Base-by-base conservation (phyloP, 2,113 vertebrate species). In the Dendrocopos noguchii region DNA sequence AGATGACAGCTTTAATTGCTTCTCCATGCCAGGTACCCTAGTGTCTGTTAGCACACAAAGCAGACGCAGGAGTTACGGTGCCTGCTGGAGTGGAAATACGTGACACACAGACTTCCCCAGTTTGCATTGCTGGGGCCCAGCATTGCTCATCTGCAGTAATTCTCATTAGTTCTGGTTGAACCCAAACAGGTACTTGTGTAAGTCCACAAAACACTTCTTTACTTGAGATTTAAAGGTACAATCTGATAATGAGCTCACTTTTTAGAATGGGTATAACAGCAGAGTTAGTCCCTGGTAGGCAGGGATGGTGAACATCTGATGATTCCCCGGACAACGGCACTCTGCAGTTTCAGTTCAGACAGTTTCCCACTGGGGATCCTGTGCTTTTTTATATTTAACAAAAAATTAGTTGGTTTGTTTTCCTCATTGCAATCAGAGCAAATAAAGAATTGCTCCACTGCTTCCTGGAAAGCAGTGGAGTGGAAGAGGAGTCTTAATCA, bases 261-360 rank as follows among this genome's bases (percentile, higher is more conserved):
- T 5, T 47, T 8, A 42, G 66, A 87, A 59, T 17, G 4, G 36
- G 8, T 46, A 31, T 14, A 66, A 31, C 0, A 17, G 33, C 36
- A 87, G 70, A 72, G 39, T 80, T 28, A 19, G 50, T 22, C 1
- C 0, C 24, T 0, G 0, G 28, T 4, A 10, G 50, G 36, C 11
- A 56, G 56, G 17, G 19, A 5, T 66, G 29, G 31, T 1, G 4
- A 78, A 22, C 2, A 31, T 42, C 36, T 68, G 12, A 15, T 42
- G 24, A 28, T 2, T 33, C 33, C 10, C 27, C 73, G 52, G 59
- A 84, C 52, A 34, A 33, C n/a, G 82, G 16, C 27, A 31, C 22
- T 75, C 34, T 16, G 19, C 24, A 60, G 57, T 87, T 90, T 71
- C 70, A 67, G 28, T 42, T 42, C 24, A 6, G 25, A 21, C 7